Conservation (phyloP, 92 coral and sea anemone species). For the Epizoanthus illoricatus region DNA sequence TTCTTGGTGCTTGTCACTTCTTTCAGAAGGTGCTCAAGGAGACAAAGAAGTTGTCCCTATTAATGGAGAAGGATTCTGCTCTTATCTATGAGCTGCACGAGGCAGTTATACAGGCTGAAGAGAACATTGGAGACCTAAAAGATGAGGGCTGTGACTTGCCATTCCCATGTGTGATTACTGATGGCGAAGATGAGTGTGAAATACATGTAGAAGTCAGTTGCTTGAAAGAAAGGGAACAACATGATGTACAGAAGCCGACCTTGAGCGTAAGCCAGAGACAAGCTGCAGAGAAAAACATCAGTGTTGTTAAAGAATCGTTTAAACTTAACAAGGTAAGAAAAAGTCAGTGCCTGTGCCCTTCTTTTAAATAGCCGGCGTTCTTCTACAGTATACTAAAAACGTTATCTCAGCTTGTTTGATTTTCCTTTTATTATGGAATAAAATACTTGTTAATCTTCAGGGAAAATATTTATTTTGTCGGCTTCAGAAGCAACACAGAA, state of each 20-base stretch:
- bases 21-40: conserved; percentile 37
- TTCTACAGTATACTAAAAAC: conserved; percentile 28
- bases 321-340: conserved; percentile 33
- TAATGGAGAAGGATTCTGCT: conserved; percentile 27
- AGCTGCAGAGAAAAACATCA: conserved; percentile 37
- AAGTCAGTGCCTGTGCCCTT: conserved; percentile 32
- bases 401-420: conserved; percentile 31
- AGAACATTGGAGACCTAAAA: conserved; percentile 29
- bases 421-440: conserved; percentile 5
- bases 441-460: neutral
- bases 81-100: conserved; percentile 33
- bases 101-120: conserved; percentile 35
- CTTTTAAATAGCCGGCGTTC: conserved; percentile 34
- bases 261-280: conserved; percentile 29
- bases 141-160: conserved; percentile 35
- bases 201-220: conserved; percentile 34
- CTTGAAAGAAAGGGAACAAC: conserved; percentile 35
- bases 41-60: conserved; percentile 35
- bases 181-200: conserved; percentile 36
- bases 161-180: conserved; percentile 33
- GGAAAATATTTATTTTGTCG: no score
- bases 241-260: conserved; percentile 34
- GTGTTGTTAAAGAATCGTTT: conserved; percentile 36
- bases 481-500: no score
- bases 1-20: conserved; percentile 37